Conservation (phyloP, 2,113 vertebrate genomes). For the Alligator sinensis region DNA sequence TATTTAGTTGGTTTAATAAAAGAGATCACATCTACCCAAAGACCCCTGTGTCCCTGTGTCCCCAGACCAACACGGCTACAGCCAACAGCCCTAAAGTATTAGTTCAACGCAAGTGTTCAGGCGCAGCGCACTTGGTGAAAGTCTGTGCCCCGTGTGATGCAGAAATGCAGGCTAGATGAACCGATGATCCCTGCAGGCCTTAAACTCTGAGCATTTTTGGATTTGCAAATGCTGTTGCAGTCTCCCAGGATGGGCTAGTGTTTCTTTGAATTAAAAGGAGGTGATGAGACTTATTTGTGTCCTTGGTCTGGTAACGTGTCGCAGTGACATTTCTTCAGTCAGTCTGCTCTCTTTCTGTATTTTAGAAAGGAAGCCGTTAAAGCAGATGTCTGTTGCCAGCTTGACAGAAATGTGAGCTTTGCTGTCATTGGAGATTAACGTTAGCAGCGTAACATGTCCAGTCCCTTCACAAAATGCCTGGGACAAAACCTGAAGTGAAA, state of each 20-base stretch:
- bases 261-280: not conserved
- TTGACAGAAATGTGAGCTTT: rapidly evolving
- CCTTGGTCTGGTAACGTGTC: not conserved
- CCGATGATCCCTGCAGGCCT: not conserved
- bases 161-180: not conserved
- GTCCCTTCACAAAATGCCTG: not conserved
- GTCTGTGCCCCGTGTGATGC: not conserved
- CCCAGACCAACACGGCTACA: too few relatives aligned
- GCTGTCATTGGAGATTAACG: not conserved
- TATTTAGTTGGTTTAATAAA: too few relatives aligned
- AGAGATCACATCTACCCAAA: too few relatives aligned
- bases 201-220: not conserved
- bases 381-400: rapidly evolving
- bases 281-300: rapidly evolving
- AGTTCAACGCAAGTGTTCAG: too few relatives aligned
- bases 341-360: rapidly evolving
- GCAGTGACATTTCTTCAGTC: not conserved
- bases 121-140: not conserved
- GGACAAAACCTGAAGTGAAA: too few relatives aligned
- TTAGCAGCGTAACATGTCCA: too few relatives aligned
- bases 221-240: not conserved
- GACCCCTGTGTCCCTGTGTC: too few relatives aligned
- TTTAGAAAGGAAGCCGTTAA: not conserved
- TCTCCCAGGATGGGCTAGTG: not conserved
- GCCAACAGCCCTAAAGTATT: too few relatives aligned